Conservation (phyloP, 2,888 invertebrate genomes). For the Ypsolopha scabrella region DNA sequence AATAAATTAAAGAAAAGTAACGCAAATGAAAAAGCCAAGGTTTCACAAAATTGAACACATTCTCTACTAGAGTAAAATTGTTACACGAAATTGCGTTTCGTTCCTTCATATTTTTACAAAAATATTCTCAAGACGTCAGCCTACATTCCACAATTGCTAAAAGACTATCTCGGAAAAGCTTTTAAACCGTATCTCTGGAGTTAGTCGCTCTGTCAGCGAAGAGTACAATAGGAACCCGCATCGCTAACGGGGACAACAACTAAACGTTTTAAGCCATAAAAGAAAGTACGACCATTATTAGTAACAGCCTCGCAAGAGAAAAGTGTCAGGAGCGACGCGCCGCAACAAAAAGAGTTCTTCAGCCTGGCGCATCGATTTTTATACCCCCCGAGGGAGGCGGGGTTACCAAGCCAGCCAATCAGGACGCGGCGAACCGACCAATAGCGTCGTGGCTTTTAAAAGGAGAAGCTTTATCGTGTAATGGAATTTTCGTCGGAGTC, state of each 20-base stretch:
- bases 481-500: slow-evolving; percentile 63
- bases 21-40: no score
- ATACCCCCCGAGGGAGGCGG: slow-evolving; percentile 58
- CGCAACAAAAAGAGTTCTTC: slow-evolving; percentile 49
- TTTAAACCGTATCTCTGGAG: slow-evolving; percentile 30
- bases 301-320: slow-evolving; percentile 31
- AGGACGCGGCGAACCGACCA: slow-evolving; percentile 58
- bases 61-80: no score
- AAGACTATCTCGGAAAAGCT: slow-evolving; percentile 42
- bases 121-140: background rate
- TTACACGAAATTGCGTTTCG: no score
- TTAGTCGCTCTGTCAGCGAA: background rate
- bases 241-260: slow-evolving; percentile 51
- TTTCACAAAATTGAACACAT: no score
- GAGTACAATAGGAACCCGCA: slow-evolving; percentile 52
- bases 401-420: slow-evolving; percentile 57
- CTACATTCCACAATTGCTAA: slow-evolving; percentile 28
- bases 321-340: slow-evolving; percentile 48
- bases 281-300: slow-evolving; percentile 61
- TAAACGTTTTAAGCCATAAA: slow-evolving; percentile 63
- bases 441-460: slow-evolving; percentile 49
- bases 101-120: background rate
- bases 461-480: slow-evolving; percentile 42
- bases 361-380: slow-evolving; percentile 61
- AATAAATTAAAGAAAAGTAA: no score